A percentile compares a stretch with the other conserved stretches of the same genome.
phyloP scores from a whole-genome alignment of 1,140 invertebrate genomes.

The Aphelinus certus region DNA sequence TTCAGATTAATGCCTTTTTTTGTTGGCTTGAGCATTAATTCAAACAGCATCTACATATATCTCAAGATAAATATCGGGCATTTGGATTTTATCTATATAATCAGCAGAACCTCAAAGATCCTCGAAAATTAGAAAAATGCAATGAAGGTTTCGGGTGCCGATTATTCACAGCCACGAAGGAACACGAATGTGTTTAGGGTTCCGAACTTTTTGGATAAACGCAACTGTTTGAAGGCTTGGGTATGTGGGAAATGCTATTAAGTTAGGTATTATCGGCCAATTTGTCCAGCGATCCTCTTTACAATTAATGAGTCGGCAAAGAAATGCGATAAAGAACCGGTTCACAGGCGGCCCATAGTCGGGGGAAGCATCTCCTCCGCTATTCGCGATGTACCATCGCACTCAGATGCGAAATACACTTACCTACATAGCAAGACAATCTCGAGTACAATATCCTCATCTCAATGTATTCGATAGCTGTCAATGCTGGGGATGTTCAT shows the following conservation, averaged over 20 bases:
- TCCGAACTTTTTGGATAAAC: conserved; percentile 4
- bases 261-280: conserved; percentile 47
- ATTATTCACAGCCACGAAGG: no score
- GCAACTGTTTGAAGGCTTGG: conserved; percentile 15
- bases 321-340: conserved; percentile 32
- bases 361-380: conserved; percentile 13
- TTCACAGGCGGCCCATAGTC: conserved; percentile 1
- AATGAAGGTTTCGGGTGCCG: no score
- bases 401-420: no score
- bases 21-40: no score
- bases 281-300: conserved; percentile 45
- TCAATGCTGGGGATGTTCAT: conserved; percentile 42
- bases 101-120: no score
- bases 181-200: neutral
- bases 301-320: conserved; percentile 43
- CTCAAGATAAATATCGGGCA: no score
- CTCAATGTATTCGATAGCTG: conserved; percentile 42
- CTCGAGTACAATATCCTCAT: no score
- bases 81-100: no score
- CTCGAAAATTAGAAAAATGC: no score
- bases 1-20: no score
- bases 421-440: no score
- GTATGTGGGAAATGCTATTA: conserved; percentile 52
- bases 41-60: no score
- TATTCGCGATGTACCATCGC: neutral